Base-by-base conservation (phyloP, 92 coral and sea anemone species). In the Palythoa heliodiscus region DNA sequence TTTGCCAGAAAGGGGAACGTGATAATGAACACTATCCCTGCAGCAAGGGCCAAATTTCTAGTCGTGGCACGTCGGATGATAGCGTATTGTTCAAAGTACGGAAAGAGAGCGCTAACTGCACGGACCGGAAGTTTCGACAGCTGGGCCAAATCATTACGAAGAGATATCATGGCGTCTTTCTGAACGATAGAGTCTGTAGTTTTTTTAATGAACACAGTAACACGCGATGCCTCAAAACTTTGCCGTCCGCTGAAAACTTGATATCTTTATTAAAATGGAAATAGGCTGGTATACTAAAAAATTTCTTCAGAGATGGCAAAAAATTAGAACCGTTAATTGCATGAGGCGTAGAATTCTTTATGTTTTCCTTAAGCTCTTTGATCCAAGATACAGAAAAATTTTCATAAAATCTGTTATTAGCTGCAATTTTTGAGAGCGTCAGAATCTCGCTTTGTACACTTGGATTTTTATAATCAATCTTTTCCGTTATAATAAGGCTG, bases 341-440 rank as follows among this genome's bases (percentile, higher is more conserved):
- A 7, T 43, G 48, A 43, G 52, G 19, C 19, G 69, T 12, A 52
- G 37, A 29, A 38, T 12, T 5, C 37, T 93, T 50, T 2, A 87
- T 83, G 82, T 79, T 83, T 13, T 53, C 63, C 4, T 67, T 66
- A 22, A 93, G 81, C 29, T 86, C 58, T 35, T 84, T 80, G 66
- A 93, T 78, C 98, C 98, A 95, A 11, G 98, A 95, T 7, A 88
- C 29, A 17, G 95, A 83, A 1, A 69, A 40, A 53, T 89, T 92
- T 12, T 54, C 68, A 84, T 95, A 95, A 77, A 87, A 77, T 38
- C 70, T 11, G 76, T 95, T 95, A 4, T 37, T 74, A 11, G 84
- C 63, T 7, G 86, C 92, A 12, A 95, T 92, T 37, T 74, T 78
- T 24, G 97, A 40, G 16, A 95, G 87, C 75, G 86, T 76, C 48